Evolutionary conservation across 2,797 vertebrate genomes (phyloP).

Genomic region (Sardinella longiceps): DNA sequence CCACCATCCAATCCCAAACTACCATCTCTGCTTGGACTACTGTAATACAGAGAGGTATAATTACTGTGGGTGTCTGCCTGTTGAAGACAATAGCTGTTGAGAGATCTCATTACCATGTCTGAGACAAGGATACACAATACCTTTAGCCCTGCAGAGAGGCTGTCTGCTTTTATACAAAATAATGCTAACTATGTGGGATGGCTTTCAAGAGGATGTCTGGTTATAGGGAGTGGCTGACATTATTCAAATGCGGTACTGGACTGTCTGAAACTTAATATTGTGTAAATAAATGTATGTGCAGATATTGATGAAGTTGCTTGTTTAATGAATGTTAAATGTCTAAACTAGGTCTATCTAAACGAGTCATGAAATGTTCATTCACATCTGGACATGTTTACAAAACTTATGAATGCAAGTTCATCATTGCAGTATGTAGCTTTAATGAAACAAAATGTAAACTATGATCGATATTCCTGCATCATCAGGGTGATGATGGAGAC

Average conservation of each 20-base stretch:
- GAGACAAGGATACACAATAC: not conserved
- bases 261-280: not conserved
- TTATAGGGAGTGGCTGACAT: not conserved
- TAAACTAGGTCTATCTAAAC: not conserved
- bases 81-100: too few relatives aligned
- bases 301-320: not conserved
- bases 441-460: too few relatives aligned
- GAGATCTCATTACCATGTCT: not conserved
- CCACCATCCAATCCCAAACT: not conserved
- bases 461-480: not conserved
- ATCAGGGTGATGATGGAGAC: not conserved
- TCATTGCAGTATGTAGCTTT: too few relatives aligned
- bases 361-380: not conserved
- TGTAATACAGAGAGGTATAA: constrained; percentile 19
- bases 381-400: too few relatives aligned
- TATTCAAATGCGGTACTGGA: not conserved
- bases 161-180: constrained; percentile 13
- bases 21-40: not conserved
- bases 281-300: constrained; percentile 1
- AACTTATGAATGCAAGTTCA: too few relatives aligned
- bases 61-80: not conserved
- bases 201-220: not conserved
- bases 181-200: not conserved
- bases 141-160: not conserved
- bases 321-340: not conserved